A percentile compares a stretch with the other conserved stretches of the same genome.
Conservation (phyloP, 2,888 invertebrate genomes). For the Gryllus longicercus region DNA sequence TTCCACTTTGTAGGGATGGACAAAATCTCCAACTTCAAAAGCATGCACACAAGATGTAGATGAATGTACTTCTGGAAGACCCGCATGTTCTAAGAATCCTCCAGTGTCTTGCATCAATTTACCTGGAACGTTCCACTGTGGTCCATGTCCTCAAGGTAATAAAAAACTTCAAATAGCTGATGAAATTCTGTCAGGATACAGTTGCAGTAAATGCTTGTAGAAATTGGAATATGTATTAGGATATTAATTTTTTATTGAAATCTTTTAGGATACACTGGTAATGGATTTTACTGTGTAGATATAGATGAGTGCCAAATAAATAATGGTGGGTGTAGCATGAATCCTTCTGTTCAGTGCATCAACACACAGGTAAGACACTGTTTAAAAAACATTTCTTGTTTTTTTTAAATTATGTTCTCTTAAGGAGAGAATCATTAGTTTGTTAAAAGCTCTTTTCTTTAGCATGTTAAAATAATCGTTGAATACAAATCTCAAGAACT, state of each 20-base stretch:
- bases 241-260: too few relatives aligned
- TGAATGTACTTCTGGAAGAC: conserved; percentile 69
- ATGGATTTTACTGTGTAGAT: conserved; percentile 81
- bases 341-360: conserved; percentile 77
- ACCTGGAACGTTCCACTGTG: conserved; percentile 86
- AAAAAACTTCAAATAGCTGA: background rate
- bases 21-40: conserved; percentile 58
- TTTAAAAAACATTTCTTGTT: background rate
- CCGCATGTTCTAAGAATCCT: conserved; percentile 77
- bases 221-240: background rate
- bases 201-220: background rate
- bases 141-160: conserved; percentile 74
- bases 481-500: too few relatives aligned
- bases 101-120: conserved; percentile 82
- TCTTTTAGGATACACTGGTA: conserved; percentile 71
- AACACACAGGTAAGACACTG: conserved; percentile 66
- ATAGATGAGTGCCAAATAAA: conserved; percentile 80
- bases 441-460: too few relatives aligned
- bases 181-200: background rate
- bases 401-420: background rate
- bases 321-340: conserved; percentile 85
- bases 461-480: too few relatives aligned
- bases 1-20: conserved; percentile 67
- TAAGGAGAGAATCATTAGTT: too few relatives aligned
- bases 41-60: conserved; percentile 81